These are phyloP conservation scores for Ceraclea dissimilis DNA, from an alignment of 2,888 invertebrate species.

Conservation along the genomic window DNA sequence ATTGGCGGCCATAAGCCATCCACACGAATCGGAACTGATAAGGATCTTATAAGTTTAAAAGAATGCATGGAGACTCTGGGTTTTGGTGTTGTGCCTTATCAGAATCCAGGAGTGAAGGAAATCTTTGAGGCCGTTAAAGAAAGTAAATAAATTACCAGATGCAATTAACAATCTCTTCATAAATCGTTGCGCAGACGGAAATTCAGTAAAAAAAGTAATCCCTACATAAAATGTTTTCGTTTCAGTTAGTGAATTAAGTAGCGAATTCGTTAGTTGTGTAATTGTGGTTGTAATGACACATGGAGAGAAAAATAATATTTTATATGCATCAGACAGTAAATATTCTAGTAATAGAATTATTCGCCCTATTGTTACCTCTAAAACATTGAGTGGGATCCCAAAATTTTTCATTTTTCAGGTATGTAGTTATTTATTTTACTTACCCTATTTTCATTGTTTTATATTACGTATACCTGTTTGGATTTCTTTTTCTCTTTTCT, in stretches of 20 bases:
- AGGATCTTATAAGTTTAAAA: not conserved
- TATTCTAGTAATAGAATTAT: not conserved
- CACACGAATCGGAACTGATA: not conserved
- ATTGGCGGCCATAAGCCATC: not conserved
- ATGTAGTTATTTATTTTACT: too few relatives aligned
- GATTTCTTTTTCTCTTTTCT: too few relatives aligned
- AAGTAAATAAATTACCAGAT: not conserved
- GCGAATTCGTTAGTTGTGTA: not conserved
- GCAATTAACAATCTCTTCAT: not conserved
- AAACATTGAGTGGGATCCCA: not conserved
- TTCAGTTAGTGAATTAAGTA: not conserved
- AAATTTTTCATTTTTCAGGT: not conserved
- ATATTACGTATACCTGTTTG: too few relatives aligned
- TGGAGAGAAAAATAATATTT: not conserved
- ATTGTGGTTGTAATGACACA: not conserved
- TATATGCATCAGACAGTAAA: not conserved
- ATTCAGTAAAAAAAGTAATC: not conserved
- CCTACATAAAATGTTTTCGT: not conserved
- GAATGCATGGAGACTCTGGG: not conserved
- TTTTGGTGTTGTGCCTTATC: not conserved
- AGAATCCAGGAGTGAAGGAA: not conserved
- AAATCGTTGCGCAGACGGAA: not conserved
- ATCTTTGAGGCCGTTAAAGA: not conserved
- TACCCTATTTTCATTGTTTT: too few relatives aligned
- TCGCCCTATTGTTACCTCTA: not conserved